Evolutionary conservation across 2,888 invertebrate genomes (phyloP).

Genomic region (Fabriciana adippe): DNA sequence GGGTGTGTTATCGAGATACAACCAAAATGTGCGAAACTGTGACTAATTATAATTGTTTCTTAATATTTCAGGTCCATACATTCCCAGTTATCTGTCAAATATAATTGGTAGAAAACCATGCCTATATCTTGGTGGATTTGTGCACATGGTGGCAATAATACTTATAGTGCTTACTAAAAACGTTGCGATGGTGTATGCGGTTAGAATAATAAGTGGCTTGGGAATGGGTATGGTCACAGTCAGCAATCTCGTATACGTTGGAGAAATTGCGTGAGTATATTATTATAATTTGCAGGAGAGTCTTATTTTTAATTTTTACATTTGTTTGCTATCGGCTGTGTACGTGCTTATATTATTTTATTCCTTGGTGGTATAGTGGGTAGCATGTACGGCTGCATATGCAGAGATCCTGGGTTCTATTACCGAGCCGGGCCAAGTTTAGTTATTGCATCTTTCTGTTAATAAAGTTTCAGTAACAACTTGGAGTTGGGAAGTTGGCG

Average conservation of each 20-base stretch:
- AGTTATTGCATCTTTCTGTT: no score
- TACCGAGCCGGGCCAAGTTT: no score
- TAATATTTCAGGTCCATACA: slow-evolving; percentile 48
- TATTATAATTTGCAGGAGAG: neutral
- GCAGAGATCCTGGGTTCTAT: no score
- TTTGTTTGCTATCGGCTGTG: no score
- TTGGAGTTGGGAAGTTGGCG: no score
- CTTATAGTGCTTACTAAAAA: slow-evolving; percentile 45
- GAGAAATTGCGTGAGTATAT: slow-evolving; percentile 48
- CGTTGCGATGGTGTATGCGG: slow-evolving; percentile 44
- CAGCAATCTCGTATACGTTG: slow-evolving; percentile 47
- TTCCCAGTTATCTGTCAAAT: slow-evolving; percentile 51
- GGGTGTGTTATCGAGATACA: no score
- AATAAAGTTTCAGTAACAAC: no score
- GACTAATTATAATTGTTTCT: neutral
- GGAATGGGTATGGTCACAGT: slow-evolving; percentile 50
- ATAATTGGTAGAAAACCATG: slow-evolving; percentile 51
- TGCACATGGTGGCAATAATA: slow-evolving; percentile 46
- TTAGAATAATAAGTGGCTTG: slow-evolving; percentile 47
- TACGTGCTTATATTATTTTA: no score
- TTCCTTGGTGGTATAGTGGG: no score
- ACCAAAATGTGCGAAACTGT: neutral
- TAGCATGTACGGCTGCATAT: no score
- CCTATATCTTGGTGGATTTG: slow-evolving; percentile 48
- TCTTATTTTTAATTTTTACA: neutral